phyloP scores from a whole-genome alignment of 2,888 invertebrate species.

The Acanthosepion esculentum region DNA sequence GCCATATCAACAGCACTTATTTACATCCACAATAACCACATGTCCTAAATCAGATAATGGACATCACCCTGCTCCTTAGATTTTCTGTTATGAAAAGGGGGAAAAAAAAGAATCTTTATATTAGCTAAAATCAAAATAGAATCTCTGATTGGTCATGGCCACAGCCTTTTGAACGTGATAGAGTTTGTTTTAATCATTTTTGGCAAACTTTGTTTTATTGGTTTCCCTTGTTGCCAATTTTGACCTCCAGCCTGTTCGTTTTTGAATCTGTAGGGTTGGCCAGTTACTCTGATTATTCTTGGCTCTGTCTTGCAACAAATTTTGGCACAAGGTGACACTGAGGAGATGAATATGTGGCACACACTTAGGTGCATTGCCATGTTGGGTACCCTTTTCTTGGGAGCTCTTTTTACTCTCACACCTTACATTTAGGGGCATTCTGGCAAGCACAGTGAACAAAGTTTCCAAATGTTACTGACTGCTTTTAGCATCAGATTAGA shows the following conservation, averaged over 20 bases:
- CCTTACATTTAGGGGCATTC: background rate
- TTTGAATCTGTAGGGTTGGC: background rate
- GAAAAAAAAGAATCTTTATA: background rate
- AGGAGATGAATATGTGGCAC: background rate
- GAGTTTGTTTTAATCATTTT: constrained; percentile 33
- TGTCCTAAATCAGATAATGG: too few species aligned
- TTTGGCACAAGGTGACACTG: background rate
- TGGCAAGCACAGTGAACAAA: background rate
- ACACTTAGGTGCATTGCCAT: background rate
- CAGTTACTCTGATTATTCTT: background rate
- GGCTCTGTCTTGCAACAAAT: background rate
- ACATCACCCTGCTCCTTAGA: too few species aligned
- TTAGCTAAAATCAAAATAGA: constrained; percentile 9
- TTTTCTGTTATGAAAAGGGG: background rate
- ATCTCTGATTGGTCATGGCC: background rate
- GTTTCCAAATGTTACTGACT: constrained; percentile 33
- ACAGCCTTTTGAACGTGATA: background rate
- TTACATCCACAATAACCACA: too few species aligned
- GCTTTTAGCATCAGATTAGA: background rate
- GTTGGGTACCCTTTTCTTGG: too few species aligned
- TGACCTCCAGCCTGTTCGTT: background rate
- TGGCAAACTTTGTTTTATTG: background rate
- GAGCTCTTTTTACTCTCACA: background rate
- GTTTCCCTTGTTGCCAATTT: background rate
- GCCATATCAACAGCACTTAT: too few species aligned